Evolutionary conservation across 1,140 invertebrate species (phyloP).

Genomic region (Trinorchestia longiramus): DNA sequence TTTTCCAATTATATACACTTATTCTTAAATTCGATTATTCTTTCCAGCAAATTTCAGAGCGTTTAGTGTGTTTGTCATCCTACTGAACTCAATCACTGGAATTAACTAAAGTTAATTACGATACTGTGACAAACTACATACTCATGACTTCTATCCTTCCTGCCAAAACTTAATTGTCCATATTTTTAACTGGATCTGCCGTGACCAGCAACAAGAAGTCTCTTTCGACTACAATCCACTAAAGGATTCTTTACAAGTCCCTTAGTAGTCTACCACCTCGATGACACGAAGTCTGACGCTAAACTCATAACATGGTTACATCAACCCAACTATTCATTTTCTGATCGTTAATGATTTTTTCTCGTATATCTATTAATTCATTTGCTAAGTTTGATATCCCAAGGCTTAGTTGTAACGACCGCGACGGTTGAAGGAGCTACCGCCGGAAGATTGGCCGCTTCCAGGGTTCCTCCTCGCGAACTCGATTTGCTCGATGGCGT

Average conservation of each 20-base stretch:
- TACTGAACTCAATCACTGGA: neutral
- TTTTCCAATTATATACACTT: neutral
- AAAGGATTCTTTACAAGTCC: neutral
- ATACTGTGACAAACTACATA: neutral
- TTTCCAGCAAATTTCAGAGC: neutral
- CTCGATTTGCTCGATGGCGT: conserved; percentile 56
- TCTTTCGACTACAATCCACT: neutral
- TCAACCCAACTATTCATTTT: neutral
- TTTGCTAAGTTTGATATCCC: neutral
- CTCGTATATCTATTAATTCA: neutral
- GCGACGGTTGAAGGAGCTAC: neutral
- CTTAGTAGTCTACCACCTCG: neutral
- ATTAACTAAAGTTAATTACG: neutral
- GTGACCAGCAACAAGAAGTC: neutral
- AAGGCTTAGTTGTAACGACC: conserved; percentile 20
- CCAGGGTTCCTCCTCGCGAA: conserved; percentile 48
- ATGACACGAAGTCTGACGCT: neutral
- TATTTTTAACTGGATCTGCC: neutral
- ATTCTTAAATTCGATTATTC: neutral
- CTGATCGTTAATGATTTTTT: neutral
- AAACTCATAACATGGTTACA: neutral
- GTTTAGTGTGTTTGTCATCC: neutral
- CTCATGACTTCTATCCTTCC: neutral
- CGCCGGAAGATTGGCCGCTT: neutral
- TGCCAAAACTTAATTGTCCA: neutral